phyloP scores from a whole-genome alignment of 1,140 invertebrate species.

The Hyles euphorbiae region DNA sequence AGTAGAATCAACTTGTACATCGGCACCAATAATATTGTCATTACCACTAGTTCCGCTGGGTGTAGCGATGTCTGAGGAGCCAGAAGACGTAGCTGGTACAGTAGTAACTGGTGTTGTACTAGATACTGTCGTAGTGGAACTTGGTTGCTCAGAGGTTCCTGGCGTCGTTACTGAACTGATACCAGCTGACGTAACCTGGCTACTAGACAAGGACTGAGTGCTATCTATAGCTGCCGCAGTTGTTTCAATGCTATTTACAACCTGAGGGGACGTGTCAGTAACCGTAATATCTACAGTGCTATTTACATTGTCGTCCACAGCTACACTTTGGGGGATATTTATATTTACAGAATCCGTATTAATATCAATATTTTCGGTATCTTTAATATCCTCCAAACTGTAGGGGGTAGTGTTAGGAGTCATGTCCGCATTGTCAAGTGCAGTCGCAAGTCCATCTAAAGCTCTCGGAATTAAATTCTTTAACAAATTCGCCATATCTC shows the following conservation, averaged over 20 bases:
- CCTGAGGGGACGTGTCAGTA: conserved; percentile 18
- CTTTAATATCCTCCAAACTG: conserved; percentile 66
- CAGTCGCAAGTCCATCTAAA: conserved; percentile 43
- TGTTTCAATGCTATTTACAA: conserved; percentile 49
- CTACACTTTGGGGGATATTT: conserved; percentile 44
- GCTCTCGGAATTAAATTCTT: conserved; percentile 56
- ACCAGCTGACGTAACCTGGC: conserved; percentile 29
- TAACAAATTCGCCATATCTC: conserved; percentile 64
- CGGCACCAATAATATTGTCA: conserved; percentile 8
- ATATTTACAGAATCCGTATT: conserved; percentile 22
- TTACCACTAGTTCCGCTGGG: conserved; percentile 20
- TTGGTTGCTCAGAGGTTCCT: conserved; percentile 1
- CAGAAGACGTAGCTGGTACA: conserved; percentile 24
- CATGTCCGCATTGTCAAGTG: conserved; percentile 42
- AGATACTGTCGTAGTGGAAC: conserved; percentile 5
- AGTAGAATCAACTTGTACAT: conserved; percentile 23
- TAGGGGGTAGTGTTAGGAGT: conserved; percentile 61
- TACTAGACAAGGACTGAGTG: conserved; percentile 25
- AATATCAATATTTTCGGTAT: conserved; percentile 59
- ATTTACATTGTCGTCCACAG: conserved; percentile 45
- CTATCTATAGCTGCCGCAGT: conserved; percentile 21
- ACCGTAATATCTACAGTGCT: conserved; percentile 31
- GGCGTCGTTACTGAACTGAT: conserved; percentile 5
- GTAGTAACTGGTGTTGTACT: conserved; percentile 4
- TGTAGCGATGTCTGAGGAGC: conserved; percentile 25